phyloP scores from a whole-genome alignment of 2,888 invertebrate species.

The Torymus aiolomorphi region DNA sequence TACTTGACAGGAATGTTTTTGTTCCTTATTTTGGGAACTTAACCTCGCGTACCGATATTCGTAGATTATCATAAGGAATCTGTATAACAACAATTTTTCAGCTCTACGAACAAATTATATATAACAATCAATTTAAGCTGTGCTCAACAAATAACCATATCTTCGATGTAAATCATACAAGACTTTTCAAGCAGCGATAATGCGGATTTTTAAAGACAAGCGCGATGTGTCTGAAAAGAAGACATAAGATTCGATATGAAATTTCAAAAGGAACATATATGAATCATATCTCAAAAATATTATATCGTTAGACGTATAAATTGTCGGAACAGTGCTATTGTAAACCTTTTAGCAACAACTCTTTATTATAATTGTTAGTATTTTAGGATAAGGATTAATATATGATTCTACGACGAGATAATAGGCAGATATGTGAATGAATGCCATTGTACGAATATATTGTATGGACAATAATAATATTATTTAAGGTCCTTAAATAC shows the following conservation, averaged over 20 bases:
- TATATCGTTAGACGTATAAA: constrained; percentile 62
- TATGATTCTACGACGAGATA: constrained; percentile 60
- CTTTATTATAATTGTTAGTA: constrained; percentile 67
- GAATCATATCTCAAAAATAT: constrained; percentile 60
- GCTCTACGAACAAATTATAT: constrained; percentile 29
- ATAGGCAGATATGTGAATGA: constrained; percentile 60
- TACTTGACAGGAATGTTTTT: constrained; percentile 33
- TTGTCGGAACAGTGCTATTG: constrained; percentile 63
- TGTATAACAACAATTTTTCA: constrained; percentile 27
- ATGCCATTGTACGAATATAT: constrained; percentile 69
- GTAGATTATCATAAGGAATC: constrained; percentile 35
- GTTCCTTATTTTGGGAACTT: constrained; percentile 55
- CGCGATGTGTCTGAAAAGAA: background rate
- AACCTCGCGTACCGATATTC: constrained; percentile 59
- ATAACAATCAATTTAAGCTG: constrained; percentile 53
- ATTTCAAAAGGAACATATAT: constrained; percentile 45
- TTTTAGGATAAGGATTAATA: constrained; percentile 67
- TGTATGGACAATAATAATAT: constrained; percentile 75
- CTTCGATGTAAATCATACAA: constrained; percentile 48
- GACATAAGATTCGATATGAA: constrained; percentile 21
- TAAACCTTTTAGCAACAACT: constrained; percentile 64
- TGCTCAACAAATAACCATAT: constrained; percentile 56
- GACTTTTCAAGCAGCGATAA: constrained; percentile 48
- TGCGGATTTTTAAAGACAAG: constrained; percentile 55
- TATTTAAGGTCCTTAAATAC: constrained; percentile 73